These are phyloP conservation scores for Lasiurus cinereus DNA, from an alignment of 2,113 vertebrate species.

Conservation along the genomic window DNA sequence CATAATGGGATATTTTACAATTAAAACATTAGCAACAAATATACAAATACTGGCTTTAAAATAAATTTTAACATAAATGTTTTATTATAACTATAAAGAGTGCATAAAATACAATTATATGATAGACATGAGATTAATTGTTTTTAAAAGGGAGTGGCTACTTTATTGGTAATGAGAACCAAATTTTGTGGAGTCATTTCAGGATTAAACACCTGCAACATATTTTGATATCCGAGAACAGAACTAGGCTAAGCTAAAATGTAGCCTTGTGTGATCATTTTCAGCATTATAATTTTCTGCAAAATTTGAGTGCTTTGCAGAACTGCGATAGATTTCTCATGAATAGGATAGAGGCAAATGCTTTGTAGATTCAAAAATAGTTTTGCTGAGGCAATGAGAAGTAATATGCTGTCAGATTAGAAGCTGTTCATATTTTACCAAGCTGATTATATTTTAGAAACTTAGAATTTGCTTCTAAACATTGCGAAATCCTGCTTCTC, in stretches of 20 bases:
- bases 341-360: constrained; percentile 80
- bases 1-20: not conserved
- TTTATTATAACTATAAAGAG: not conserved
- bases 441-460: constrained; percentile 64
- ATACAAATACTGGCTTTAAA: constrained; percentile 23
- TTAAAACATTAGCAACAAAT: not conserved
- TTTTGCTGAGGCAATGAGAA: constrained; percentile 84
- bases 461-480: constrained; percentile 58
- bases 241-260: constrained; percentile 76
- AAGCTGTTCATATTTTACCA: constrained; percentile 72
- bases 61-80: not conserved
- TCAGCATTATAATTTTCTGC: constrained; percentile 83
- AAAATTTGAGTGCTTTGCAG: constrained; percentile 83
- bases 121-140: constrained; percentile 3
- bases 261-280: constrained; percentile 79
- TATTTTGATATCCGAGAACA: constrained; percentile 73
- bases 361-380: constrained; percentile 84
- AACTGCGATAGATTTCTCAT: constrained; percentile 80
- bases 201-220: constrained; percentile 78
- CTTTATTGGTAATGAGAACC: not conserved
- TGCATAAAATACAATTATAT: not conserved
- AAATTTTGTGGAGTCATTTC: constrained; percentile 65
- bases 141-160: constrained; percentile 51
- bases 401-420: constrained; percentile 77
- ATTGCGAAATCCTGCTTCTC: constrained; percentile 25